These are phyloP conservation scores for Drosophila santomea DNA, from an alignment of 1,140 invertebrate genomes.

Conservation along the genomic window DNA sequence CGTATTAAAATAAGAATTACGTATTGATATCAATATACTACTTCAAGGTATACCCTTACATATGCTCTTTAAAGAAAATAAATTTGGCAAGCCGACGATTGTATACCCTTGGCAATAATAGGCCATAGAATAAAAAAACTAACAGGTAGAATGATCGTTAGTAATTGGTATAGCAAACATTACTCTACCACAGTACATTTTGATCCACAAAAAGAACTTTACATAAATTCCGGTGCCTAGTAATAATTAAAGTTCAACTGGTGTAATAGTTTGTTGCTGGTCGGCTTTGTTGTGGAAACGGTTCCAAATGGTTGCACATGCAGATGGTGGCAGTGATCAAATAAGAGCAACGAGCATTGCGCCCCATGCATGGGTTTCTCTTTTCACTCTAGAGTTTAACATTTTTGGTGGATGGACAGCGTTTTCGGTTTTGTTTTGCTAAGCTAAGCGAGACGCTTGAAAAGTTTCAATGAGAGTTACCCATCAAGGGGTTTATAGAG, in stretches of 20 bases:
- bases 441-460: conserved; percentile 32
- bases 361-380: conserved; percentile 6
- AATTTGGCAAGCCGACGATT: too few species aligned
- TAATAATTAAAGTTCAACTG: conserved; percentile 1
- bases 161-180: not conserved
- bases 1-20: too few species aligned
- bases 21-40: too few species aligned
- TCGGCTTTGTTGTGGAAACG: conserved; percentile 56
- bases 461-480: conserved; percentile 6
- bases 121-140: too few species aligned
- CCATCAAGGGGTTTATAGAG: not conserved
- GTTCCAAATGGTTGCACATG: conserved; percentile 54
- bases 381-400: not conserved
- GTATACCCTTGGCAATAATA: too few species aligned
- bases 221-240: not conserved
- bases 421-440: conserved; percentile 45
- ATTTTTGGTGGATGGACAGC: conserved; percentile 7
- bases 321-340: conserved; percentile 31
- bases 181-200: not conserved
- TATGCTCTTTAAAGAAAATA: too few species aligned
- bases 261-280: conserved; percentile 10
- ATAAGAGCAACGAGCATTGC: conserved; percentile 13
- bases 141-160: too few species aligned
- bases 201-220: not conserved
- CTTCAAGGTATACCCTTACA: too few species aligned